Evolutionary conservation across 2,797 vertebrate species (phyloP), one percentile per base, ranked within the genome.

Genomic region (Enteromius treurensis): DNA sequence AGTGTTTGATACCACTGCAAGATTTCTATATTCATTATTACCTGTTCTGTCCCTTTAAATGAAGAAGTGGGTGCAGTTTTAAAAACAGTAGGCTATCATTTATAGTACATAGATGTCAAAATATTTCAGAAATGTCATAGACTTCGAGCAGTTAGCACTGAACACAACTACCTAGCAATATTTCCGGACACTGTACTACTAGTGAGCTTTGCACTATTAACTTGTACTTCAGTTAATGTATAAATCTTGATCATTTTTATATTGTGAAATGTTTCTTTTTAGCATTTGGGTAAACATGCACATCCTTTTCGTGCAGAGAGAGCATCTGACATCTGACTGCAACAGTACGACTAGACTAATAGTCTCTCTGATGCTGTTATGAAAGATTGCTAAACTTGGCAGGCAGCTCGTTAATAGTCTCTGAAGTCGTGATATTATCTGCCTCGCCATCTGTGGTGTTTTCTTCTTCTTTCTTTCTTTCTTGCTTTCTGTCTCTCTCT

Each of bases 381-480:
- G 70, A 82, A 73, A 84, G 83, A 83, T 70, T 74, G 74, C 76
- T 79, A 75, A 87, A 86, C 79, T 84, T 82, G 87, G 79, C 85
- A 81, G 79, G 79, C 70, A 77, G 81, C 81, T 87, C 55, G 74
- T 86, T 87, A 87, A 84, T 53, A 83, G 84, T 84, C 84, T 89
- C 86, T 42, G 74, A 89, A 79, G 87, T 80, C 26, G 65, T 78
- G 67, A 60, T 87, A 53, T 84, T 83, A 87, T 73, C 60, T 84
- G 69, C 65, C 77, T 79, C 23, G 34, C 87, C 86, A 84, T 87
- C 87, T 87, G 86, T 67, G 68, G 64, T 58, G 68, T 53, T 47
- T 74, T 71, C 40, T 76, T 26, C 17, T 23, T n/a, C n/a, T n/a
- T n/a, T n/a, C n/a, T n/a, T n/a, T n/a, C n/a, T n/a, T n/a, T n/a